phyloP scores from a whole-genome alignment of 2,113 vertebrate genomes.

The Gracilinanus agilis region DNA sequence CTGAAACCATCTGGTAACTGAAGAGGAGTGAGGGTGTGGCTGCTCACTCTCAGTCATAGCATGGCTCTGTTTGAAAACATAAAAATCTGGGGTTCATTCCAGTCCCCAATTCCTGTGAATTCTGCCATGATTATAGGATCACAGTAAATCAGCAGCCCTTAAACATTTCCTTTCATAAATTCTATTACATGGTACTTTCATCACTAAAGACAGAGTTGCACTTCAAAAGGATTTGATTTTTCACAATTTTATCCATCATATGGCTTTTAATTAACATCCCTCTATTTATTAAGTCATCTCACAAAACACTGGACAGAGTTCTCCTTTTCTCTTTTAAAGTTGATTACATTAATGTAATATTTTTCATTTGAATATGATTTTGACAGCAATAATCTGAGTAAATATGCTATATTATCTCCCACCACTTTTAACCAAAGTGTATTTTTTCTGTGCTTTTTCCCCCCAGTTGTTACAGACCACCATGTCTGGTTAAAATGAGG shows the following conservation, averaged over 20 bases:
- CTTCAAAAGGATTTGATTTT: constrained; percentile 44
- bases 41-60: too few species aligned
- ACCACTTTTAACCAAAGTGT: neutral
- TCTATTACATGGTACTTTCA: constrained; percentile 59
- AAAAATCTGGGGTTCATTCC: neutral
- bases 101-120: neutral
- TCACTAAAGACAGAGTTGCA: neutral
- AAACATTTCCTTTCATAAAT: constrained; percentile 10
- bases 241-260: neutral
- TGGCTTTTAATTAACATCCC: neutral
- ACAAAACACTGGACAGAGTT: neutral
- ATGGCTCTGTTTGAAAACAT: constrained; percentile 16
- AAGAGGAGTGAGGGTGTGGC: neutral
- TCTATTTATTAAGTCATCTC: constrained; percentile 1
- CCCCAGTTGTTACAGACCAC: constrained; percentile 92
- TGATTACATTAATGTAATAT: constrained; percentile 23
- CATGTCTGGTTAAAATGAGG: constrained; percentile 89
- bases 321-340: neutral
- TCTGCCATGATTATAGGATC: constrained; percentile 18
- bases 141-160: constrained; percentile 42
- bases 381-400: neutral
- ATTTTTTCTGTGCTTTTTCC: neutral
- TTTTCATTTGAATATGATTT: constrained; percentile 16
- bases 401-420: neutral
- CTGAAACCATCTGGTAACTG: neutral